A percentile compares a stretch with the other conserved stretches of the same genome.
Conservation (phyloP, 1,140 invertebrate genomes). For the Brachionus paranguensis region DNA sequence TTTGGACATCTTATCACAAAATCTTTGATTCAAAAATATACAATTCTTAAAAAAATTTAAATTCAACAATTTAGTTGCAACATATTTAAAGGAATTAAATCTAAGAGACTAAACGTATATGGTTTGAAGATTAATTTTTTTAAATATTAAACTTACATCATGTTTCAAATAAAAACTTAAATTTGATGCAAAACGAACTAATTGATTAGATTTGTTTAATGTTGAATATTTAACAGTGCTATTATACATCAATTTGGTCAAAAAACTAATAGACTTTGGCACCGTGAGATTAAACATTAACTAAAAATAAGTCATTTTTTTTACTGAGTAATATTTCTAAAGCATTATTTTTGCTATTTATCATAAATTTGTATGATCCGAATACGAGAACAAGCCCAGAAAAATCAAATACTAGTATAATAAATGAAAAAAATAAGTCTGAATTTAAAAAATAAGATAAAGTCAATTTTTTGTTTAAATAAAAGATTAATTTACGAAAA, state of each 20-base stretch:
- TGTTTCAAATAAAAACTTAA: not conserved
- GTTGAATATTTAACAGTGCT: not conserved
- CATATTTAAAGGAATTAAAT: not conserved
- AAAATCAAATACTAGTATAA: not conserved
- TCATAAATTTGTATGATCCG: not conserved
- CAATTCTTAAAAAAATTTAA: conserved; percentile 12
- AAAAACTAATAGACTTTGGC: not conserved
- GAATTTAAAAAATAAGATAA: not conserved
- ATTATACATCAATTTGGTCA: not conserved
- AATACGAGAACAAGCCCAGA: not conserved
- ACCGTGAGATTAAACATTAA: not conserved
- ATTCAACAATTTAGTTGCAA: not conserved
- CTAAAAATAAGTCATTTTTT: not conserved
- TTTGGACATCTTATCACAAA: conserved; percentile 19
- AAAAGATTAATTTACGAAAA: not conserved
- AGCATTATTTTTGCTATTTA: not conserved
- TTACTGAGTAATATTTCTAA: not conserved
- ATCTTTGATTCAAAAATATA: not conserved
- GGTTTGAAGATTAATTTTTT: not conserved
- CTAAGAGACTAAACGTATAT: not conserved
- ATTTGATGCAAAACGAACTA: not conserved
- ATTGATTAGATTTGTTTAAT: not conserved
- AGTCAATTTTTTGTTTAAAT: not conserved
- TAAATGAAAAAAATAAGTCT: not conserved
- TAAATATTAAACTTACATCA: not conserved